phyloP scores from a whole-genome alignment of 2,113 vertebrate genomes.

The Phyllostomus discolor region DNA sequence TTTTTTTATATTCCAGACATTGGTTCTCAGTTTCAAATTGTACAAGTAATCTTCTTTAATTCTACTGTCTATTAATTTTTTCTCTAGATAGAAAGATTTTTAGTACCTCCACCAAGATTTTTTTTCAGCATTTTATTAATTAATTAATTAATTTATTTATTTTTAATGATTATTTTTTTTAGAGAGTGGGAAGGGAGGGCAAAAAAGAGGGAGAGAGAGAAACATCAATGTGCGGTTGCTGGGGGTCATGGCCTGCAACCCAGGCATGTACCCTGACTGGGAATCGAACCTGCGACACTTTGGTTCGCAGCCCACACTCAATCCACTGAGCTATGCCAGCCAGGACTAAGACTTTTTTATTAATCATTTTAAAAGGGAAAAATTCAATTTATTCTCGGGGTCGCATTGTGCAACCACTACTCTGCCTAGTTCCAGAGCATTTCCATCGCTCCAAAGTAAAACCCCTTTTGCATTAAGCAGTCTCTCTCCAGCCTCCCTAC shows the following conservation, averaged over 20 bases:
- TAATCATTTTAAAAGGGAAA: neutral
- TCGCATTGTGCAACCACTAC: neutral
- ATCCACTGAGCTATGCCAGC: too few relatives aligned
- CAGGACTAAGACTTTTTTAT: neutral
- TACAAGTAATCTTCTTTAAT: neutral
- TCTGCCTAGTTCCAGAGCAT: neutral
- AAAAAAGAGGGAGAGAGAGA: too few relatives aligned
- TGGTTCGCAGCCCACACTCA: too few relatives aligned
- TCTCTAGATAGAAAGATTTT: neutral
- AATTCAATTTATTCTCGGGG: neutral
- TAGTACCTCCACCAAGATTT: neutral
- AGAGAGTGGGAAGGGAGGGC: too few relatives aligned
- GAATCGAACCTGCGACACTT: too few relatives aligned
- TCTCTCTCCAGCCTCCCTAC: neutral
- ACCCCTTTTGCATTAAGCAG: neutral
- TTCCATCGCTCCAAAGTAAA: neutral
- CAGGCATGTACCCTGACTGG: too few relatives aligned
- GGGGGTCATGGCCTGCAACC: too few relatives aligned
- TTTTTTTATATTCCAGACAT: neutral
- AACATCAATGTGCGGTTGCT: too few relatives aligned
- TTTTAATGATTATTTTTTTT: too few relatives aligned
- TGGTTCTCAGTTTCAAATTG: neutral
- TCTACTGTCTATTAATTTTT: neutral
- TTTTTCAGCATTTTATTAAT: too few relatives aligned
- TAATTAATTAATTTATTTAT: too few relatives aligned